Conservation (phyloP, 2,113 vertebrate species). For the Todiramphus chloris region DNA sequence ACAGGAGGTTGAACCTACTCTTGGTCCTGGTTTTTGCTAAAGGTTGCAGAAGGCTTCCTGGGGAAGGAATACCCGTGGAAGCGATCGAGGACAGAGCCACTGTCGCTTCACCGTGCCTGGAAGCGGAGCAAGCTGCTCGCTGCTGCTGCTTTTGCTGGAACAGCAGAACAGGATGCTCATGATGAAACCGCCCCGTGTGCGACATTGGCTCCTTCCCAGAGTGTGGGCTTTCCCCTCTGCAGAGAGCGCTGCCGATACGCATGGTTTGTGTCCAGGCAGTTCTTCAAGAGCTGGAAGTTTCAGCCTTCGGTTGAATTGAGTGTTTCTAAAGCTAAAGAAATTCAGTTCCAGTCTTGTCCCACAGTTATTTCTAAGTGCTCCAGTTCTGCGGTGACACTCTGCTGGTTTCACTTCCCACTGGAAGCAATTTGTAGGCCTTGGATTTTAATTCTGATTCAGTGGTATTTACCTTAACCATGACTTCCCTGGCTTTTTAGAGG, state of each 20-base stretch:
- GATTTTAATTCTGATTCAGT: not conserved
- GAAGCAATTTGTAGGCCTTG: not conserved
- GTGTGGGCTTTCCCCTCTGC: not conserved
- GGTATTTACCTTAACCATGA: not conserved
- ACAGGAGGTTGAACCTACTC: not conserved
- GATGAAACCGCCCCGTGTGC: not conserved
- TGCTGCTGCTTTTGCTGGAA: not conserved
- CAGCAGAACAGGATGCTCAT: not conserved
- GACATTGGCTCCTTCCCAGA: not conserved
- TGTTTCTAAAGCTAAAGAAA: not conserved
- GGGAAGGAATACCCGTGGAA: not conserved
- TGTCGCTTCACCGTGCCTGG: not conserved
- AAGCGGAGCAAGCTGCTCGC: not conserved
- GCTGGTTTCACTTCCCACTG: no score
- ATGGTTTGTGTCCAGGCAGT: not conserved
- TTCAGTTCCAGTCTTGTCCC: not conserved
- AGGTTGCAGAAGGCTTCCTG: not conserved
- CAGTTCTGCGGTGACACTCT: no score
- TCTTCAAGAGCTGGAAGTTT: not conserved
- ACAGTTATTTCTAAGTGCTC: not conserved
- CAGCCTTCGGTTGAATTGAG: not conserved
- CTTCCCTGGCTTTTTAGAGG: not conserved
- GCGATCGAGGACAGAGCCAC: not conserved
- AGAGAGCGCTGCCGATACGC: not conserved
- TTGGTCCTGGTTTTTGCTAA: not conserved